phyloP scores from a whole-genome alignment of 2,797 vertebrate genomes.

The Myotis planiceps region DNA sequence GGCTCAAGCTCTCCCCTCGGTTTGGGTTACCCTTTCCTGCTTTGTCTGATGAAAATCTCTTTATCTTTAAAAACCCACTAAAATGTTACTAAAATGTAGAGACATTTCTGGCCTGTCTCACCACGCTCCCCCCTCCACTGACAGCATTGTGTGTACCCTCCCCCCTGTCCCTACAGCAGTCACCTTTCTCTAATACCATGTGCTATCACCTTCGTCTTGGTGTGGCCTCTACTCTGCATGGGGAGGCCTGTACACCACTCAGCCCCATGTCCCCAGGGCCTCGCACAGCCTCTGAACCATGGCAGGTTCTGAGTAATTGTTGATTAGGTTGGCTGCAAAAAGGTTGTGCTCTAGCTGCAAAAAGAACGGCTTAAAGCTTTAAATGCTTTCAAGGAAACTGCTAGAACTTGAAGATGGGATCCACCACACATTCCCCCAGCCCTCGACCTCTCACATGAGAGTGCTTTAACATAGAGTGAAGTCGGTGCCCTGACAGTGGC shows the following conservation, averaged over 20 bases:
- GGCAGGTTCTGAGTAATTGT: neutral
- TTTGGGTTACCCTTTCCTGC: neutral
- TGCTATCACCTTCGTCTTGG: too few species aligned
- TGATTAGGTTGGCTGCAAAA: neutral
- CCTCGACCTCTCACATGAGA: neutral
- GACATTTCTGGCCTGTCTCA: neutral
- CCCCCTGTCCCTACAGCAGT: neutral
- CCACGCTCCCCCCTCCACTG: neutral
- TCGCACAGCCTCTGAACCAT: neutral
- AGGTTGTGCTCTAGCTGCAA: neutral
- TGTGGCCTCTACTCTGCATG: neutral
- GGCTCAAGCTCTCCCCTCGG: neutral
- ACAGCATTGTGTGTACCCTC: neutral
- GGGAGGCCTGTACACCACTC: neutral
- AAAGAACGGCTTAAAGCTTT: neutral
- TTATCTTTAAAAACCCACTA: neutral
- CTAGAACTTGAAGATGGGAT: neutral
- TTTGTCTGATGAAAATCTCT: neutral
- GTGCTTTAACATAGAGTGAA: neutral
- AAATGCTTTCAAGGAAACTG: neutral
- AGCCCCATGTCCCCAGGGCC: neutral
- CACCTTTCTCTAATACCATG: neutral
- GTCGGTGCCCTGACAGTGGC: neutral
- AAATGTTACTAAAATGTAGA: neutral
- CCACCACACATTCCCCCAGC: neutral